Evolutionary conservation across 1,140 invertebrate genomes (phyloP).

Genomic region (Habropoda laboriosa): DNA sequence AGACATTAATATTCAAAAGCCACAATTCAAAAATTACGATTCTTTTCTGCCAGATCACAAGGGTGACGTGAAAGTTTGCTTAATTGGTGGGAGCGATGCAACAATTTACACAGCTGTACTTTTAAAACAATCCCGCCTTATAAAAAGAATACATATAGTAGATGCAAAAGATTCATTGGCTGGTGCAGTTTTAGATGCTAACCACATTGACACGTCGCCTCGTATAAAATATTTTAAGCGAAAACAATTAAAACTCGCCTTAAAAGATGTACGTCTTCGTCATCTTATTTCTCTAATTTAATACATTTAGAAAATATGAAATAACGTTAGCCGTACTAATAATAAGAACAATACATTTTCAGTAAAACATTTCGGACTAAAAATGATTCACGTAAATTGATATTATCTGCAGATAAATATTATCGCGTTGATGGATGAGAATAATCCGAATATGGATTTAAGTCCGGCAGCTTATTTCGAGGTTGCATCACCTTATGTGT

Average conservation of each 20-base stretch:
- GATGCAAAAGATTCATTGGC: slow-evolving; percentile 64
- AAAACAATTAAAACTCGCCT: slow-evolving; percentile 60
- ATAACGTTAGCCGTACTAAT: background rate
- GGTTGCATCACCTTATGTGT: slow-evolving; percentile 61
- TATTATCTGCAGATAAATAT: slow-evolving; percentile 68
- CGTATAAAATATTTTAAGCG: slow-evolving; percentile 68
- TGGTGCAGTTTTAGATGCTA: slow-evolving; percentile 58
- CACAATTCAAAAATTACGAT: background rate
- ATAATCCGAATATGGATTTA: slow-evolving; percentile 55
- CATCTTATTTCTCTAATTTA: background rate
- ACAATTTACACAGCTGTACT: slow-evolving; percentile 69
- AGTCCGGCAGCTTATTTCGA: slow-evolving; percentile 63
- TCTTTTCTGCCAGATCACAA: background rate
- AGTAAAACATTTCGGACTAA: background rate
- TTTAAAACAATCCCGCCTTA: slow-evolving; percentile 73
- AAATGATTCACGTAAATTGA: background rate
- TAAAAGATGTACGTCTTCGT: slow-evolving; percentile 59
- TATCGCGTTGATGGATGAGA: slow-evolving; percentile 75
- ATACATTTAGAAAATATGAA: background rate
- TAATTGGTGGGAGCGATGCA: slow-evolving; percentile 71
- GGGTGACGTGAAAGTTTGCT: slow-evolving; percentile 63
- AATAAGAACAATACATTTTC: background rate
- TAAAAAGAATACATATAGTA: slow-evolving; percentile 70
- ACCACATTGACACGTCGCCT: slow-evolving; percentile 71
- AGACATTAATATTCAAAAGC: background rate